These are phyloP conservation scores for Porphyrio hochstetteri DNA, from an alignment of 2,113 vertebrate species.

Conservation along the genomic window DNA sequence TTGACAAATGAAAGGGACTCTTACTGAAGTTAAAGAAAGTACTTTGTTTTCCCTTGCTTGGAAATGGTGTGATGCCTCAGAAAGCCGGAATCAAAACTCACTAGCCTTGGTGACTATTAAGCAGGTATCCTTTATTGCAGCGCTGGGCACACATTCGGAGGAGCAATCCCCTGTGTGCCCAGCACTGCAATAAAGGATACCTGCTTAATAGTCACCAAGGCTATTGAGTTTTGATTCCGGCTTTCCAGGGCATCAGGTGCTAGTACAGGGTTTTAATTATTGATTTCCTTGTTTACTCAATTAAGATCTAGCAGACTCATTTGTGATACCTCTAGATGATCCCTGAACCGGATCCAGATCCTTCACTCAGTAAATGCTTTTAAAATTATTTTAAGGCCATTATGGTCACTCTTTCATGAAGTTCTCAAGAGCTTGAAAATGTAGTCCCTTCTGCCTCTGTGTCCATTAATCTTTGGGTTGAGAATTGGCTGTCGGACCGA, in stretches of 20 bases:
- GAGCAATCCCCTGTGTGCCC: too few species aligned
- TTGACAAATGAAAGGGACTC: not conserved
- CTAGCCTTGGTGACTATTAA: too few species aligned
- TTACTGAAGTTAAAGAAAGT: not conserved
- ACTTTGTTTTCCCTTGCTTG: not conserved
- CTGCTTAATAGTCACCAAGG: too few species aligned
- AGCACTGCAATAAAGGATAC: too few species aligned
- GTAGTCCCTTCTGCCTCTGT: not conserved
- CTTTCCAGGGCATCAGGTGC: too few species aligned
- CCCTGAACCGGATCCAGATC: not conserved
- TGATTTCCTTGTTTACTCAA: not conserved
- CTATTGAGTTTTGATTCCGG: too few species aligned
- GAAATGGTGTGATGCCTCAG: too few species aligned
- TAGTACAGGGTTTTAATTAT: not conserved
- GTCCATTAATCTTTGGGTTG: not conserved
- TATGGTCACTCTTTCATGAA: not conserved
- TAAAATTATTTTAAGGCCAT: not conserved
- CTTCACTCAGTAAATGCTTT: not conserved
- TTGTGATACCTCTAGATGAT: not conserved
- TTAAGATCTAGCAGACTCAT: not conserved
- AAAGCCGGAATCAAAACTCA: too few species aligned
- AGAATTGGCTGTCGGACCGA: too few species aligned
- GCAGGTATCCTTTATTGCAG: too few species aligned
- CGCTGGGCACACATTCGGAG: too few species aligned
- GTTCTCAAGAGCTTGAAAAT: not conserved